phyloP scores from a whole-genome alignment of 2,113 vertebrate species.

The Pituophis catenifer region DNA sequence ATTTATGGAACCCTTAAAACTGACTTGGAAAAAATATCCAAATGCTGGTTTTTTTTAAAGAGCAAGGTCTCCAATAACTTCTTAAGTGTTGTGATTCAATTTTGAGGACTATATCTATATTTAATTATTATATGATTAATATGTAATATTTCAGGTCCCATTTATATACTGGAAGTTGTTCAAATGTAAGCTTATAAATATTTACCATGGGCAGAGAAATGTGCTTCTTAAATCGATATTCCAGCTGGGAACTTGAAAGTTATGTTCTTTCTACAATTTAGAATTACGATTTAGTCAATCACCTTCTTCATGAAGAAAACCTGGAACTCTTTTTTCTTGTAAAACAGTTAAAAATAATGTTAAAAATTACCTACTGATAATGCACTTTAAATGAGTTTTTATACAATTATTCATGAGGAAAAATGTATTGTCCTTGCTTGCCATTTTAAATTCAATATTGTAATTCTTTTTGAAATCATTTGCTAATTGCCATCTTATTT shows the following conservation, averaged over 20 bases:
- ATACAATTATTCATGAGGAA: background rate
- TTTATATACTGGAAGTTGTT: background rate
- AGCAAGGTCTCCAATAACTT: background rate
- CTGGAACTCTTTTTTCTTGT: background rate
- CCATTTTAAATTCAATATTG: conserved; percentile 25
- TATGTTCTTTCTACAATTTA: background rate
- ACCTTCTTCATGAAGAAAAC: background rate
- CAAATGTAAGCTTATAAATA: background rate
- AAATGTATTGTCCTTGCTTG: conserved; percentile 25
- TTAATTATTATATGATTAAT: background rate
- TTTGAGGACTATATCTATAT: background rate
- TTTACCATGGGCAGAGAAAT: background rate
- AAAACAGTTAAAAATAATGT: background rate
- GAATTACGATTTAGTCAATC: background rate
- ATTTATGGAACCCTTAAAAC: background rate
- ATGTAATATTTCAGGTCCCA: background rate
- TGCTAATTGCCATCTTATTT: conserved; percentile 46
- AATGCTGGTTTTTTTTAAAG: background rate
- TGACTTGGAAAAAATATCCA: background rate
- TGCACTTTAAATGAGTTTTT: background rate
- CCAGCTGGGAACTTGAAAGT: background rate
- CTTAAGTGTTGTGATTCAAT: background rate
- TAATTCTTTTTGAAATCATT: conserved; percentile 26
- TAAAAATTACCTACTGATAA: background rate
- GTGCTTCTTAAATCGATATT: background rate